These are phyloP conservation scores for Struthio camelus DNA, from an alignment of 2,113 vertebrate species.

Conservation along the genomic window DNA sequence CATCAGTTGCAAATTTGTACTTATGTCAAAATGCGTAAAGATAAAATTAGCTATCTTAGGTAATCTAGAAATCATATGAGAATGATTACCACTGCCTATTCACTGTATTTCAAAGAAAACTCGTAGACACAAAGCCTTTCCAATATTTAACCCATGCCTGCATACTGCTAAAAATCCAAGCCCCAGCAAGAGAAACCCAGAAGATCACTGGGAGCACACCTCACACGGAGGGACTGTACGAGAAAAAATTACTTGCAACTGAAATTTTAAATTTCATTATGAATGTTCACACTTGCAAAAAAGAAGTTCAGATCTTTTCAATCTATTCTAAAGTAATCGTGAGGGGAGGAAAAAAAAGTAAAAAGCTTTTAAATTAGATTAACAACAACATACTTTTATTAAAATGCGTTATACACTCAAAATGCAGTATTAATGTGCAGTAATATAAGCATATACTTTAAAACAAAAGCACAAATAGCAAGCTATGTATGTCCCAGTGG, in stretches of 20 bases:
- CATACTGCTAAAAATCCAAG: neutral
- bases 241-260: neutral
- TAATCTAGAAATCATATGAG: neutral
- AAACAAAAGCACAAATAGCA: neutral
- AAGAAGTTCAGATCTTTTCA: neutral
- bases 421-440: neutral
- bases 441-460: neutral
- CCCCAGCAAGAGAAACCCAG: neutral
- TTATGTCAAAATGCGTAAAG: neutral
- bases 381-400: neutral
- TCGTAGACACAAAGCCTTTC: neutral
- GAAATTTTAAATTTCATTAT: neutral
- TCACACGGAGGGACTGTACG: neutral
- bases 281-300: neutral
- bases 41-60: neutral
- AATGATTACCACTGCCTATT: neutral
- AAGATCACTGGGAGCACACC: neutral
- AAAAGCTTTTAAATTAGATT: neutral
- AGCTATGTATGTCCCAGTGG: neutral
- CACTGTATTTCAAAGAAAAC: neutral
- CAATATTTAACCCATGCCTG: neutral
- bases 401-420: neutral
- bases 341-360: neutral
- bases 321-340: neutral
- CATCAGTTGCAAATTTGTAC: conserved; percentile 14